Percentiles rank a stretch among this genome's conserved stretches.
Conservation (phyloP, 2,113 vertebrate species). For the Perca fluviatilis region DNA sequence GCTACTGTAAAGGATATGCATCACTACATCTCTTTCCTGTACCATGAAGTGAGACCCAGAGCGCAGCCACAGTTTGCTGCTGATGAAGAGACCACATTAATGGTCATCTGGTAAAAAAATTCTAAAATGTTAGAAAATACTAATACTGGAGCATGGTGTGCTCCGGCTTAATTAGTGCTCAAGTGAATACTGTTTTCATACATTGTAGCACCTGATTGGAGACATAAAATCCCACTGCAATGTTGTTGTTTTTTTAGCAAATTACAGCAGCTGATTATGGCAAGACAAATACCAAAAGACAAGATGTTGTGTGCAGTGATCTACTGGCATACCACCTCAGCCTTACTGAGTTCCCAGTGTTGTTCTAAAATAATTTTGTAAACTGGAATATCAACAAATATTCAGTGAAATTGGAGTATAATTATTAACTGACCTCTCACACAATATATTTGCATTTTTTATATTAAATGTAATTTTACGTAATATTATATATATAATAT, state of each 20-base stretch:
- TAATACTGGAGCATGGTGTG: constrained; percentile 16
- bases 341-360: background rate
- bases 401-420: background rate
- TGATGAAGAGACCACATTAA: constrained; percentile 31
- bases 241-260: background rate
- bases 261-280: constrained; percentile 18
- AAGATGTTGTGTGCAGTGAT: background rate
- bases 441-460: background rate
- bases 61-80: background rate
- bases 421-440: background rate
- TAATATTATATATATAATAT: too few relatives aligned
- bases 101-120: constrained; percentile 52
- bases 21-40: background rate
- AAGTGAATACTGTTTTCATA: constrained; percentile 32
- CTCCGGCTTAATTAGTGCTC: constrained; percentile 47
- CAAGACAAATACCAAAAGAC: constrained; percentile 9
- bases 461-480: background rate
- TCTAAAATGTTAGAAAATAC: constrained; percentile 30
- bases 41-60: constrained; percentile 8
- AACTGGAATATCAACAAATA: background rate
- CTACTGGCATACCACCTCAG: background rate
- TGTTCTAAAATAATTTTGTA: background rate
- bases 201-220: constrained; percentile 15
- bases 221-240: constrained; percentile 18
- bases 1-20: background rate